Evolutionary conservation across 2,113 vertebrate species (phyloP).

Genomic region (Ophthalmolycus amberensis): DNA sequence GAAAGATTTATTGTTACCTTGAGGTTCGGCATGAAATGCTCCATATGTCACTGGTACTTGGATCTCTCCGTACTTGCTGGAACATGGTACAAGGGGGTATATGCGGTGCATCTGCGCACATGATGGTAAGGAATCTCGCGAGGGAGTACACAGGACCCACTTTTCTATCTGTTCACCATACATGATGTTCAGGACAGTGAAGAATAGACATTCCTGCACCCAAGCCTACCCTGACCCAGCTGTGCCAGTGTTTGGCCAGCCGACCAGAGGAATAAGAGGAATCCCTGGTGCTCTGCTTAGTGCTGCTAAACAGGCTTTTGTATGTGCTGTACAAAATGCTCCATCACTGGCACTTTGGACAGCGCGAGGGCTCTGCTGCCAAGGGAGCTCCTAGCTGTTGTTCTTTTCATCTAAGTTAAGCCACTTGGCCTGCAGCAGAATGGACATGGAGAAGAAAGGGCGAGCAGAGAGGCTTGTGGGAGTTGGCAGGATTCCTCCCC

Average conservation of each 20-base stretch:
- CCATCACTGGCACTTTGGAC: slow-evolving; percentile 78
- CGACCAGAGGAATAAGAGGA: slow-evolving; percentile 58
- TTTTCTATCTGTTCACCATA: neutral
- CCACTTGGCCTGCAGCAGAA: slow-evolving; percentile 82
- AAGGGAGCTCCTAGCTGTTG: slow-evolving; percentile 80
- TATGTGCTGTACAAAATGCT: slow-evolving; percentile 75
- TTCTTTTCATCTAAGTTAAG: slow-evolving; percentile 86
- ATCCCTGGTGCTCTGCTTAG: slow-evolving; percentile 71
- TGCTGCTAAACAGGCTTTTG: slow-evolving; percentile 81
- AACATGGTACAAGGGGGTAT: neutral
- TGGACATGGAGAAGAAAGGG: slow-evolving; percentile 79
- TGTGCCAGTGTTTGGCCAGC: slow-evolving; percentile 56
- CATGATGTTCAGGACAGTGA: slow-evolving; percentile 36
- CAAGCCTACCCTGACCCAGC: slow-evolving; percentile 33
- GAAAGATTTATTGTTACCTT: neutral
- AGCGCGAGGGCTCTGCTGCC: slow-evolving; percentile 75
- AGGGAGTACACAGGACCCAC: neutral
- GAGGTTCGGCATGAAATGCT: neutral
- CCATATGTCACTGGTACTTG: neutral
- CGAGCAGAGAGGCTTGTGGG: slow-evolving; percentile 73
- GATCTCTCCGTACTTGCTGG: neutral
- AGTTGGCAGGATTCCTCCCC: slow-evolving; percentile 77
- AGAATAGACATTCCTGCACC: slow-evolving; percentile 64
- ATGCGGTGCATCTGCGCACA: slow-evolving; percentile 1
- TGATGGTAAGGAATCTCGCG: neutral